Base-by-base conservation (phyloP, 1,140 invertebrate genomes). In the Halictus rubicundus region DNA sequence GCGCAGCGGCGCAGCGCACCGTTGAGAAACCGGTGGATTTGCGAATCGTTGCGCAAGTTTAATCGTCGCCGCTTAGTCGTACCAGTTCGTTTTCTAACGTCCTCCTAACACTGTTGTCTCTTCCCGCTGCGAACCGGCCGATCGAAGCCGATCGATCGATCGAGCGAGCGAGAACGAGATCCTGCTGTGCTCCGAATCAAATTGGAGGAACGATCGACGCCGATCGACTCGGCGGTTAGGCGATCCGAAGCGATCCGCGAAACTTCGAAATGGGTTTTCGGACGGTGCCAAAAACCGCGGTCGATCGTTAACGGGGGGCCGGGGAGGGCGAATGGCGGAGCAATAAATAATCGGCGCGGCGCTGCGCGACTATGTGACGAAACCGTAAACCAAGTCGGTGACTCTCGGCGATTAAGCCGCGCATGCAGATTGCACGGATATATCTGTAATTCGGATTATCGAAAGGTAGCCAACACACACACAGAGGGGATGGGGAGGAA, bases 361-460 rank as follows among this genome's bases (percentile, higher is more conserved):
- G 59, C 46, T 19, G 37, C 25, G 19, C 16, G 19, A 10, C 54
- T 42, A 72, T 25, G 76, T 78, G 68, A 72, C 68, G 68, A 78
- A 61, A 21, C 42, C 37, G 23, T 57, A 57, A 65, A 72, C n/a
- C 68, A 54, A 71, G 76, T 57, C 68, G 19, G n/a, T 19, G 60
- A 54, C 46, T 46, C 16, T 12, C 23, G n/a, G 14, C 49, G 59
- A 69, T 64, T 42, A 66, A 16, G 4, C 16, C 19, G 23, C 21
- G 60, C 46, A 63, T 72, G 49, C 68, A 72, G 46, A 72, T 72
- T 72, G 14, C 42, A 39, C 46, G 60, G 60, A 72, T 78, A 72
- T 78, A 78, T 72, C 68, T 64, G 76, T 71, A 78, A 78, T 71
- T 64, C 59, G 76, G 76, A 71, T 78, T 68, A 76, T 59, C 73